Percentiles rank a stretch among this genome's conserved stretches.
These are phyloP conservation scores for Drosophila pallidifrons DNA, from an alignment of 1,140 invertebrate species.

Conservation along the genomic window DNA sequence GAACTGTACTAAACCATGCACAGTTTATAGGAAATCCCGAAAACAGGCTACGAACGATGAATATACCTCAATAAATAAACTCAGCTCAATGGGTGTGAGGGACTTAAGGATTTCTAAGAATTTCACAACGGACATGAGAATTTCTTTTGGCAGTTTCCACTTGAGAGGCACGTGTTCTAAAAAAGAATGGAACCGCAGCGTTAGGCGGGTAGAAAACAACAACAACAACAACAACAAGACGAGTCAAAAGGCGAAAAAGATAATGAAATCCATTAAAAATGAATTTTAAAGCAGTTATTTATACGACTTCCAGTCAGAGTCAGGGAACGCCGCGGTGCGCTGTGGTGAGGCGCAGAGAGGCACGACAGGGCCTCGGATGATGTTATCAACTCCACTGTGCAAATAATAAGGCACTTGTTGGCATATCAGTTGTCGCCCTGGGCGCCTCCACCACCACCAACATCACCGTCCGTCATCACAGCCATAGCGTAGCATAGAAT, in stretches of 20 bases:
- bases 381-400: slow-evolving; percentile 45
- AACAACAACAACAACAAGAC: slow-evolving; percentile 15
- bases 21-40: not conserved
- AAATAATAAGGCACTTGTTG: slow-evolving; percentile 52
- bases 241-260: slow-evolving; percentile 31
- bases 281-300: slow-evolving; percentile 72
- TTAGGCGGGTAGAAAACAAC: slow-evolving; percentile 13
- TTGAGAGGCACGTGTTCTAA: slow-evolving; percentile 25
- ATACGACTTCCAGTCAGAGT: slow-evolving; percentile 48
- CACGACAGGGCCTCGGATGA: slow-evolving; percentile 19
- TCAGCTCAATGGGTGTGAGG: not conserved
- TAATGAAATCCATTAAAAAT: slow-evolving; percentile 74
- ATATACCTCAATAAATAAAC: slow-evolving; percentile 8
- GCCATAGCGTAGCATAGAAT: not conserved
- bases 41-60: not conserved
- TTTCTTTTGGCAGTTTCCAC: slow-evolving; percentile 20
- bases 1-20: not conserved
- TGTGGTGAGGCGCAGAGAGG: slow-evolving; percentile 18
- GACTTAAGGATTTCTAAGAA: slow-evolving; percentile 24
- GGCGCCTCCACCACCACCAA: slow-evolving; percentile 2
- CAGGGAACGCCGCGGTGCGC: not conserved
- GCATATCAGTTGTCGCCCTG: slow-evolving; percentile 32
- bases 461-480: not conserved
- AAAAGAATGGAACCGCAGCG: slow-evolving; percentile 8
- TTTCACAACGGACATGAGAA: slow-evolving; percentile 22